phyloP scores from a whole-genome alignment of 1,140 invertebrate species.

The Proales similis region DNA sequence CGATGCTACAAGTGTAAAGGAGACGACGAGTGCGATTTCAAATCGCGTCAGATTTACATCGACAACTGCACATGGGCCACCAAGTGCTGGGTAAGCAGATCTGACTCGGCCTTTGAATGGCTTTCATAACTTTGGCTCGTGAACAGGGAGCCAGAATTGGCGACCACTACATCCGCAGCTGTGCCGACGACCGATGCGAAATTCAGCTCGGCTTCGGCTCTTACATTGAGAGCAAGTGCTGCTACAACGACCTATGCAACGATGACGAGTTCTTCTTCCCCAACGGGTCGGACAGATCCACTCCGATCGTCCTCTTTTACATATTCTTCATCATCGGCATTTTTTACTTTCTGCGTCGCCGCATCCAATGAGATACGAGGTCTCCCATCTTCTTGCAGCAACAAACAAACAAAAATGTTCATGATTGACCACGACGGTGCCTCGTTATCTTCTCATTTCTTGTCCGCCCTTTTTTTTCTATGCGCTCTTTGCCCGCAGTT shows the following conservation, averaged over 20 bases:
- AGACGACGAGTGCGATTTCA: slow-evolving; percentile 30
- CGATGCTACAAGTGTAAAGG: slow-evolving; percentile 33
- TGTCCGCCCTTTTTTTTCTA: too few relatives aligned
- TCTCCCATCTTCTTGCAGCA: too few relatives aligned
- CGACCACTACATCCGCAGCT: slow-evolving; percentile 28
- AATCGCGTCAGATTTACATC: slow-evolving; percentile 9
- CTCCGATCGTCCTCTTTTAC: too few relatives aligned
- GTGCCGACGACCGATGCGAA: slow-evolving; percentile 34
- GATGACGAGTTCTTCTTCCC: slow-evolving; percentile 27
- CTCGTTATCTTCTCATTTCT: too few relatives aligned
- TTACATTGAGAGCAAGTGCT: slow-evolving; percentile 36
- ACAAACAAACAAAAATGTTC: too few relatives aligned
- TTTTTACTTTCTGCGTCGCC: too few relatives aligned
- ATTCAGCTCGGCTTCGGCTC: slow-evolving; percentile 30
- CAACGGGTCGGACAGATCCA: too few relatives aligned
- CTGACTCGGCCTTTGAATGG: neutral
- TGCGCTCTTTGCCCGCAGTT: too few relatives aligned
- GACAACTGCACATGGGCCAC: slow-evolving; percentile 36
- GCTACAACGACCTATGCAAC: slow-evolving; percentile 33
- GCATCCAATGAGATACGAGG: too few relatives aligned
- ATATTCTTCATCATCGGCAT: too few relatives aligned
- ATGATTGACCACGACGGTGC: too few relatives aligned
- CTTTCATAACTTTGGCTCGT: neutral
- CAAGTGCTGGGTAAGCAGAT: slow-evolving; percentile 18
- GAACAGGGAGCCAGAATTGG: slow-evolving; percentile 29